Evolutionary conservation across 92 coral and sea anemone genomes (phyloP), one percentile per base, ranked within the genome.

Genomic region (Porites divaricata): DNA sequence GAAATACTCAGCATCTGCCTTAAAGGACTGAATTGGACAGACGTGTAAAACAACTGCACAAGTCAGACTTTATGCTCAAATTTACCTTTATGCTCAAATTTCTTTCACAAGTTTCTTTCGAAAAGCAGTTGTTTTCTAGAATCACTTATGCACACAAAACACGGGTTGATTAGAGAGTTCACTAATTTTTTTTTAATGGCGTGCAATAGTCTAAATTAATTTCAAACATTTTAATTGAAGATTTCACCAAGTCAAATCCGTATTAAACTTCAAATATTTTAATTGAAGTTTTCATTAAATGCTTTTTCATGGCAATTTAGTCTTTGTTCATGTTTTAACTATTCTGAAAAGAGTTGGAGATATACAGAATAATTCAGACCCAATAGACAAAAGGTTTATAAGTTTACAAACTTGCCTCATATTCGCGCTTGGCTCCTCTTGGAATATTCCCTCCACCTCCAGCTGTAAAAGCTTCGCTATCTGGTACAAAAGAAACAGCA

Each of bases 361-460:
- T 15, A 16, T 71, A 48, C 2, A 6, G 5, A 71, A 71, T 10
- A 25, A 17, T 50, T 45, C 3, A 19, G 72, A 24, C 12, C 72
- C 28, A 12, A 9, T 35, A 28, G 26, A 75, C 21, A 20, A 26
- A 10, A 57, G 14, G 28, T 25, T 15, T 76, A 48, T 54, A 52
- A n/a, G 49, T 63, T 10, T 11, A 6, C 2, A 15, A 9, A 35
- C 88, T 71, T 64, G 88, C 95, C 80, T 65, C 26, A 15, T 66
- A 76, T n/a, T 86, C 95, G 41, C 95, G 86, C 83, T 92, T 94
- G 52, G 89, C 88, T 16, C 83, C 76, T 57, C 86, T 83, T 11
- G 98, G 98, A 24, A 94, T 90, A 56, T 94, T 94, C 13, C 98
- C 98, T 2, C 98, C 98, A 10, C 98, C 98, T 11, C 98, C 98